Evolutionary conservation across 2,797 vertebrate species (phyloP).

Genomic region (Brachyalestes nurse): DNA sequence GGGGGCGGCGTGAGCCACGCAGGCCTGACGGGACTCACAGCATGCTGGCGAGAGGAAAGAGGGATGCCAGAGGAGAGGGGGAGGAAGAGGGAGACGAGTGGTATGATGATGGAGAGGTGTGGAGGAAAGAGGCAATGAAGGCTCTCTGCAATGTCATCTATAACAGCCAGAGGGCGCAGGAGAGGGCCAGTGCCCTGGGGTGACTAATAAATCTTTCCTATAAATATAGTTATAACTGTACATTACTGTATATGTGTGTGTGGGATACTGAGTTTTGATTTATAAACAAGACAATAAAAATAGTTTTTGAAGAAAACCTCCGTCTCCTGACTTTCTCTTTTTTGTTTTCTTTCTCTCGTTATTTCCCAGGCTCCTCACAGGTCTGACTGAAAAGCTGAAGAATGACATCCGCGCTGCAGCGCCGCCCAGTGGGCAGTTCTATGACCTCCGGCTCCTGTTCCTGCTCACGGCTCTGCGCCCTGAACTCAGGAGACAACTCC

Average conservation of each 20-base stretch:
- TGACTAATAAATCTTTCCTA: too few relatives aligned
- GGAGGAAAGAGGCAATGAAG: slow-evolving; percentile 81
- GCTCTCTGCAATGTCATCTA: slow-evolving; percentile 82
- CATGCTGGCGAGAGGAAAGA: slow-evolving; percentile 53
- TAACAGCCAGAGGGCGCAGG: slow-evolving; percentile 81
- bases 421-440: slow-evolving; percentile 78
- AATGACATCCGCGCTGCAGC: slow-evolving; percentile 59
- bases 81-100: slow-evolving; percentile 63
- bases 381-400: slow-evolving; percentile 71
- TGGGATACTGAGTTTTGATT: too few relatives aligned
- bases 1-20: slow-evolving; percentile 47
- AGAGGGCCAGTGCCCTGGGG: slow-evolving; percentile 74
- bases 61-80: slow-evolving; percentile 52
- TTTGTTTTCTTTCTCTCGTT: too few relatives aligned
- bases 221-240: too few relatives aligned
- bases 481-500: slow-evolving; percentile 77
- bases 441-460: slow-evolving; percentile 82
- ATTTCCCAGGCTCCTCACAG: slow-evolving; percentile 69
- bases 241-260: too few relatives aligned
- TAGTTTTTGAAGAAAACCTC: too few relatives aligned
- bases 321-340: too few relatives aligned
- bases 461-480: slow-evolving; percentile 79
- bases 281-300: too few relatives aligned
- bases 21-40: slow-evolving; percentile 19
- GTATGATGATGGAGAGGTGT: slow-evolving; percentile 58